Base-by-base conservation (phyloP, 2,888 invertebrate species). In the Tridacna crocea region DNA sequence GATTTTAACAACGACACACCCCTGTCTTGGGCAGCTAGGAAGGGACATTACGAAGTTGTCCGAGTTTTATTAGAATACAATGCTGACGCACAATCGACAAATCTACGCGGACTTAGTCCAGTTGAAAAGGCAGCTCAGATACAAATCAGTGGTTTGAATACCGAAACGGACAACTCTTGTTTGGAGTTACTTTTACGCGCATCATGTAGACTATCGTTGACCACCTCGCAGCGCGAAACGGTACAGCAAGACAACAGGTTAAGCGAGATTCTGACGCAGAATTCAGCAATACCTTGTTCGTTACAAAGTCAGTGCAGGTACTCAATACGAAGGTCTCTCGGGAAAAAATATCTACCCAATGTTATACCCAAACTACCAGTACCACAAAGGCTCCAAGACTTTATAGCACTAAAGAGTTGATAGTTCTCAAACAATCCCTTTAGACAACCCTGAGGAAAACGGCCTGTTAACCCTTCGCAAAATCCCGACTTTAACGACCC, bases 1-100 rank as follows among this genome's bases (percentile, higher is more conserved):
- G 93, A 94, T 81, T 91, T 84, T 80, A 93, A 93, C 80, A 82
- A 88, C 58, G 93, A 94, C 82, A 93, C 94, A 0, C 93, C 94
- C 8, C 82, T 94, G 10, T 90, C 91, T 76, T 94, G 94, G 94
- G 94, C 94, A 22, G 92, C 93, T 1, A 87, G 90, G 75, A 93
- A 92, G 82, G 93, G 93, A 11, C 92, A 93, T 80, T 77, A 92
- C 68, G 90, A 92, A 65, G 88, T 91, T n/a, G 90, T 93, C 26
- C 79, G 88, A 58, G 80, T 93, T n/a, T 88, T 94, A 12, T 83
- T 94, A 63, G 91, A 93, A 26, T 93, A 93, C 81, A 94, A 94
- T 78, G 93, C 94, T 13, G 85, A 87, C 51, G 88, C 92, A 13
- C 89, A 92, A 75, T 82, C 85, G 3, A 78, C 75, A n/a, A 94